phyloP scores from a whole-genome alignment of 1,140 invertebrate genomes.

The Trachymyrmex septentrionalis region DNA sequence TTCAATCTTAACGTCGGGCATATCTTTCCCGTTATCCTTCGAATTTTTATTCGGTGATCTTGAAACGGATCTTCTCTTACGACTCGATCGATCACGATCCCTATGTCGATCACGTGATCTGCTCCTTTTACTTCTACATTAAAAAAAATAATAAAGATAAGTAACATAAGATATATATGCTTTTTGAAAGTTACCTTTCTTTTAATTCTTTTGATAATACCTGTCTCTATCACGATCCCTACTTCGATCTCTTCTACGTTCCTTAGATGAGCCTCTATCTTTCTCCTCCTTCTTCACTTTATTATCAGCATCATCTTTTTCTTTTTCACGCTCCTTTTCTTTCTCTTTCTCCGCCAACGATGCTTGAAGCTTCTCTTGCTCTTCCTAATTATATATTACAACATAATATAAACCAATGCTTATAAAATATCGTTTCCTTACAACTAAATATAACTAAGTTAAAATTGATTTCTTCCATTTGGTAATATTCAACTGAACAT shows the following conservation, averaged over 20 bases:
- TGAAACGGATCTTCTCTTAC: slow-evolving; percentile 83
- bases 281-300: slow-evolving; percentile 86
- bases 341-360: slow-evolving; percentile 87
- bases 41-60: slow-evolving; percentile 84
- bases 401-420: slow-evolving; percentile 23
- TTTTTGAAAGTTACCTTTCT: slow-evolving; percentile 2
- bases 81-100: slow-evolving; percentile 85
- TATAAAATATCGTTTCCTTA: slow-evolving; percentile 22
- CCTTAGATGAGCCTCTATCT: slow-evolving; percentile 83
- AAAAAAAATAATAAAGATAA: neutral
- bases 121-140: slow-evolving; percentile 85
- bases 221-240: slow-evolving; percentile 86
- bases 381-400: slow-evolving; percentile 87
- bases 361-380: slow-evolving; percentile 90
- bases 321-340: slow-evolving; percentile 86
- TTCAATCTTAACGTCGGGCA: slow-evolving; percentile 82
- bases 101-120: slow-evolving; percentile 86
- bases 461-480: slow-evolving; percentile 47
- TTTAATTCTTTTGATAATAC: slow-evolving; percentile 73
- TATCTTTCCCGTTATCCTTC: slow-evolving; percentile 83
- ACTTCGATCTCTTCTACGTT: slow-evolving; percentile 83
- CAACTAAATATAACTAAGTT: slow-evolving; percentile 21
- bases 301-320: slow-evolving; percentile 84
- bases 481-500: slow-evolving; percentile 65
- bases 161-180: neutral